Conservation (phyloP, 2,113 vertebrate genomes). For the Podarcis cretensis region DNA sequence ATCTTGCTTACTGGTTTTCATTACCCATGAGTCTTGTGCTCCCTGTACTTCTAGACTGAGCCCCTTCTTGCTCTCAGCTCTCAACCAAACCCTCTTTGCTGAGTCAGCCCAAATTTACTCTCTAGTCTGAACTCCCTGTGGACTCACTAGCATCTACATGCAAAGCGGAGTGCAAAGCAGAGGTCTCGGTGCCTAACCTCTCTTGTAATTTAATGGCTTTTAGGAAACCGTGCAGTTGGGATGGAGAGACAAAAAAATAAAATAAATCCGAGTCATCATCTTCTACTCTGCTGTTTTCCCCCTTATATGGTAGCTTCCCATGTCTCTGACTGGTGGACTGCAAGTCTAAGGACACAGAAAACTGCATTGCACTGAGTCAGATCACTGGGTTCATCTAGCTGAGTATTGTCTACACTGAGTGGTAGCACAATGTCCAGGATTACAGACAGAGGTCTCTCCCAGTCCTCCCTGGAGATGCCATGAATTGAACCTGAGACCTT, state of each 20-base stretch:
- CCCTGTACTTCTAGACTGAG: slow-evolving; percentile 8
- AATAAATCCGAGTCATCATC: not conserved
- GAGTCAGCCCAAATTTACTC: not conserved
- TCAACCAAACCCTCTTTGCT: accelerated
- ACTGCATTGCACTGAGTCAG: not conserved
- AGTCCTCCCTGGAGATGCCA: no score
- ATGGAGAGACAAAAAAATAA: not conserved
- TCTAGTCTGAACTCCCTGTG: not conserved
- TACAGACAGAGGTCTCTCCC: no score
- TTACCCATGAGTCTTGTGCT: slow-evolving; percentile 23
- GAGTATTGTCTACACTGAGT: no score
- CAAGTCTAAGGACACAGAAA: not conserved
- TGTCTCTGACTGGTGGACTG: no score
- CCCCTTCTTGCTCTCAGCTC: not conserved
- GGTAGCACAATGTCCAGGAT: no score
- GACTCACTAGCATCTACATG: not conserved
- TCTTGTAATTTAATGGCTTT: not conserved
- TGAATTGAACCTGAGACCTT: no score
- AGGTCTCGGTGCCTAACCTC: not conserved
- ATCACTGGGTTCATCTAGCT: no score
- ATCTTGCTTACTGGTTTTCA: slow-evolving; percentile 35
- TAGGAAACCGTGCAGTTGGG: not conserved
- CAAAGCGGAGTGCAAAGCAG: not conserved
- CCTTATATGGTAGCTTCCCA: not conserved
- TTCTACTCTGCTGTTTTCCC: not conserved